phyloP scores from a whole-genome alignment of 1,140 invertebrate species.

The Temnothorax nylanderi region DNA sequence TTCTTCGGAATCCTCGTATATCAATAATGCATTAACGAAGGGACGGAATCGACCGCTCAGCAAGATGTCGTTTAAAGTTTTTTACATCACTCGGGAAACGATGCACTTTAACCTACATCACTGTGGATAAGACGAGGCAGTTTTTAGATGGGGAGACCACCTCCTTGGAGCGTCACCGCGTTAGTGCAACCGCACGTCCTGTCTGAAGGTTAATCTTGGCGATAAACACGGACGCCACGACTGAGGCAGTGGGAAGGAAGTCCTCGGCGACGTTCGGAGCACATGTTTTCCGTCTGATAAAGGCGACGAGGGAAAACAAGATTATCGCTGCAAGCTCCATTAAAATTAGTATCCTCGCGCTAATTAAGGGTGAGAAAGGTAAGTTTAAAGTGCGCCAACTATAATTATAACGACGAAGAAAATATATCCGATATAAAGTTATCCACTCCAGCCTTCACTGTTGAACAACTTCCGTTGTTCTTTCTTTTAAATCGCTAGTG shows the following conservation, averaged over 20 bases:
- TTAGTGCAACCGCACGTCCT: slow-evolving; percentile 7
- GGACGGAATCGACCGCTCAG: not conserved
- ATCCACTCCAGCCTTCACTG: not conserved
- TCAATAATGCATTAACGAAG: not conserved
- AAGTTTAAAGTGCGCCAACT: slow-evolving; percentile 33
- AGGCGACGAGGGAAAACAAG: not conserved
- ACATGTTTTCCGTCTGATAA: not conserved
- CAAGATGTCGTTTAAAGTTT: not conserved
- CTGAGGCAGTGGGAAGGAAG: not conserved
- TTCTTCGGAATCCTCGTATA: not conserved
- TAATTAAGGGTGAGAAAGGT: slow-evolving; percentile 14
- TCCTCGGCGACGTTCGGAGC: not conserved
- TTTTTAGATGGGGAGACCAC: slow-evolving; percentile 10
- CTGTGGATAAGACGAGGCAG: slow-evolving; percentile 13
- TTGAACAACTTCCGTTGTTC: not conserved
- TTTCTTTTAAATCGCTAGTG: not conserved
- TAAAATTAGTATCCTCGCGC: slow-evolving; percentile 46
- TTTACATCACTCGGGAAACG: slow-evolving; percentile 15
- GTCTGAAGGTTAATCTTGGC: slow-evolving; percentile 39
- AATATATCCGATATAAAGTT: not conserved
- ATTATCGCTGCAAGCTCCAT: slow-evolving; percentile 6
- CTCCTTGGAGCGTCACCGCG: not conserved
- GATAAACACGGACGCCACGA: not conserved
- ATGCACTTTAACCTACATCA: slow-evolving; percentile 52
- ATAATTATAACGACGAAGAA: slow-evolving; percentile 32